phyloP scores from a whole-genome alignment of 2,113 vertebrate species.

The Raja brachyura region DNA sequence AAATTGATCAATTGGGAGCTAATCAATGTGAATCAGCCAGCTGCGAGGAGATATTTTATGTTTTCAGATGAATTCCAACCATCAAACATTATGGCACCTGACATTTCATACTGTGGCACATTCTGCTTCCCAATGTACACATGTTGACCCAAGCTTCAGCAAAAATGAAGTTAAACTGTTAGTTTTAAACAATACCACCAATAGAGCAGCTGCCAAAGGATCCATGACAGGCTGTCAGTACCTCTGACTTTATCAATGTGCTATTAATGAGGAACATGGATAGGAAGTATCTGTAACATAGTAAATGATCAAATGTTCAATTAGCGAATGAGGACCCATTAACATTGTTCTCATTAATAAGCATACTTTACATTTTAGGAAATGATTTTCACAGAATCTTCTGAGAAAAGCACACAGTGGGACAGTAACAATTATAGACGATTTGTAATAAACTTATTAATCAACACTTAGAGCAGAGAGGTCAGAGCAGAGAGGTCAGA shows the following conservation, averaged over 20 bases:
- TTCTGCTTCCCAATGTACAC: neutral
- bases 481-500: too few relatives aligned
- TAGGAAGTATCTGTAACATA: neutral
- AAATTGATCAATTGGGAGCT: too few relatives aligned
- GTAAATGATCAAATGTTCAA: neutral
- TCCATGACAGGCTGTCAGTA: neutral
- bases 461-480: neutral
- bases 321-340: neutral
- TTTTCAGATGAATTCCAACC: too few relatives aligned
- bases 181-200: neutral
- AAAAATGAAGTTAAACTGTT: neutral
- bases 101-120: neutral
- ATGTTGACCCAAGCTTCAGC: neutral
- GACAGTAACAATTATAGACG: neutral
- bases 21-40: too few relatives aligned
- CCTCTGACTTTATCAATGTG: neutral
- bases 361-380: neutral
- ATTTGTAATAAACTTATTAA: neutral
- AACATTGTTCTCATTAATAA: neutral
- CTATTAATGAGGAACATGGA: neutral
- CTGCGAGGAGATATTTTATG: too few relatives aligned
- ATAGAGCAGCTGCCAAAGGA: neutral
- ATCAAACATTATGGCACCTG: neutral
- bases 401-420: neutral
- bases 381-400: slow-evolving; percentile 11